Evolutionary conservation across 2,113 vertebrate species (phyloP).

Genomic region (Erythrolamprus reginae): DNA sequence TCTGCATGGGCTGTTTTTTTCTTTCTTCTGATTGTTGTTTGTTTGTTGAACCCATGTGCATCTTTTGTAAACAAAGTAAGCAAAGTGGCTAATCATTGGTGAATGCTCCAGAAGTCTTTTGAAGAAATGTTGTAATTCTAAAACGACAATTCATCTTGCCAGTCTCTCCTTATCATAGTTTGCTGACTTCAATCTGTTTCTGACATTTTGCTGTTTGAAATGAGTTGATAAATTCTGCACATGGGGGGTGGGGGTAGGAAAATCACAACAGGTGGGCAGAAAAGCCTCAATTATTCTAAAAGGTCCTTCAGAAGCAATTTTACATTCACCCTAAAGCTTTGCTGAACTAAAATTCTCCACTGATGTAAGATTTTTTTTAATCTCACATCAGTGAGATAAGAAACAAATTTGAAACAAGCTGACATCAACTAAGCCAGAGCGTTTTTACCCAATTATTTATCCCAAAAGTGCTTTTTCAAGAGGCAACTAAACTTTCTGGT

Average conservation of each 20-base stretch:
- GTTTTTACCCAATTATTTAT: background rate
- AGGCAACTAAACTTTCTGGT: too few species aligned
- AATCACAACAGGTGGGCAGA: too few species aligned
- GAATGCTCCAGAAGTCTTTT: background rate
- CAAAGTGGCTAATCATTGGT: background rate
- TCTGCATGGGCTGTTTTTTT: background rate
- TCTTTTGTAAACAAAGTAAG: background rate
- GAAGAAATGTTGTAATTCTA: slow-evolving; percentile 20
- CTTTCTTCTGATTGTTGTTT: background rate
- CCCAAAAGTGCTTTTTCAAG: too few species aligned
- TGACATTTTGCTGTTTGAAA: slow-evolving; percentile 1
- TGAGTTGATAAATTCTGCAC: background rate
- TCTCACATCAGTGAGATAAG: background rate
- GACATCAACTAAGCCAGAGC: background rate
- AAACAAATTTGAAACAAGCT: background rate
- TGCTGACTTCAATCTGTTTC: background rate
- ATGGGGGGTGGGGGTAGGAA: background rate
- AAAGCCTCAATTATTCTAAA: slow-evolving; percentile 2
- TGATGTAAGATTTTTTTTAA: background rate
- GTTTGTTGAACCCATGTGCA: background rate
- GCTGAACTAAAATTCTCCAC: background rate
- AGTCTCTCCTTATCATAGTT: slow-evolving; percentile 12
- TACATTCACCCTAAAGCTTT: background rate
- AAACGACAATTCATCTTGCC: background rate
- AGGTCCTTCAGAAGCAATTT: slow-evolving; percentile 4